Evolutionary conservation across 2,888 invertebrate species (phyloP).

Genomic region (Netelia virgata): DNA sequence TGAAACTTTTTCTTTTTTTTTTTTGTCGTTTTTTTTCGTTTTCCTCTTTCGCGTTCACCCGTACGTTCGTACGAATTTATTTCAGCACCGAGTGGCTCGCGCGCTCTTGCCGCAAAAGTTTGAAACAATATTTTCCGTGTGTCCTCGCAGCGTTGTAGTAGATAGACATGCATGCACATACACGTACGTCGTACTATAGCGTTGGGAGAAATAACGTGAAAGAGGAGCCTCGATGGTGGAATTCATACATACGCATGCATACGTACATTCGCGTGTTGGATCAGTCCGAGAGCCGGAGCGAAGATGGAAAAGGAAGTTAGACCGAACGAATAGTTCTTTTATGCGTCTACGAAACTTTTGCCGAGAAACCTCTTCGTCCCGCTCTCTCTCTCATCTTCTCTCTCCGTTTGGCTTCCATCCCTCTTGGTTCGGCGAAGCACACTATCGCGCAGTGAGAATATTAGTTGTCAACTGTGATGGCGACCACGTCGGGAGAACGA

Average conservation of each 20-base stretch:
- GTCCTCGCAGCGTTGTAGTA: not conserved
- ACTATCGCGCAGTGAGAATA: constrained; percentile 41
- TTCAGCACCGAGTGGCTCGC: constrained; percentile 21
- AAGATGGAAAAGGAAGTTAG: constrained; percentile 62
- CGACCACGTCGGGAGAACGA: constrained; percentile 10
- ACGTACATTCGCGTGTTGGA: constrained; percentile 45
- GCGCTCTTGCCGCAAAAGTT: constrained; percentile 46
- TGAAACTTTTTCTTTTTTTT: not conserved
- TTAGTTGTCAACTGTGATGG: constrained; percentile 61
- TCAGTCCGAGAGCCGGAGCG: constrained; percentile 40
- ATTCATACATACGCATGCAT: constrained; percentile 44
- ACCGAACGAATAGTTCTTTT: constrained; percentile 62
- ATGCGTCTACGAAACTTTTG: constrained; percentile 54
- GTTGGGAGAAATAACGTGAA: constrained; percentile 27
- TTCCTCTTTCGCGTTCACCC: constrained; percentile 5
- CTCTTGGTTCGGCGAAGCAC: not conserved
- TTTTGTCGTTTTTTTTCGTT: not conserved
- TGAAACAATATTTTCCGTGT: constrained; percentile 54
- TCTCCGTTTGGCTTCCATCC: constrained; percentile 60
- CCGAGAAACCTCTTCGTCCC: constrained; percentile 33
- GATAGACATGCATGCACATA: not conserved
- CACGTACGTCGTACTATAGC: not conserved
- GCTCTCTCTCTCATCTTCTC: constrained; percentile 58
- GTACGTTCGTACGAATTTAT: constrained; percentile 51
- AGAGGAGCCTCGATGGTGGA: constrained; percentile 31